Base-by-base conservation (phyloP, 1,140 invertebrate species). In the Dendroctonus ponderosae region DNA sequence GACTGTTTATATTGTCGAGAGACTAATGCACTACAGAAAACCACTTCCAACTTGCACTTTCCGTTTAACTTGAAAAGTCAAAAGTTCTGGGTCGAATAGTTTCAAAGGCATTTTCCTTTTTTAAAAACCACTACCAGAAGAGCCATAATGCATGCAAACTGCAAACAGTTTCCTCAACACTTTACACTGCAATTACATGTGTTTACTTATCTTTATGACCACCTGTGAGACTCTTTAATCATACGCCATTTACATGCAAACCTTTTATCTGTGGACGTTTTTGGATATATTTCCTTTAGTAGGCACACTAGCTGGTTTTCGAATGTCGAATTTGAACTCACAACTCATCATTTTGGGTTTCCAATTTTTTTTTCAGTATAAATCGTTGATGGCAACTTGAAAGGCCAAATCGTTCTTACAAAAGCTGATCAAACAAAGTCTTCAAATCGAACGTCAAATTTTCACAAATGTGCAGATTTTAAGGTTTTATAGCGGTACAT, bases 141-240 rank as follows among this genome's bases (percentile, higher is more conserved):
- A 63, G 61, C 50, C 51, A 46, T 63, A 63, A 63, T 44, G 61
- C 51, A 63, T 63, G 61, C 51, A 63, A 53, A 63, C 50, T 54
- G 61, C 61, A 63, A 63, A 63, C 61, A 63, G 53, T 63, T 63
- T 63, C 61, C 61, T 43, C 51, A 53, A 63, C 61, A 63, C 61
- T 63, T 63, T 63, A 44, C 61, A 46, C 50, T 46, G 61, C 61
- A 63, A 63, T 63, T 63, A 63, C 61, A 63, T 39, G 38, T 63
- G 50, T 63, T 63, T 63, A 41, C 61, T 54, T 63, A 53, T 63
- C 61, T 63, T 63, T 63, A 63, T 53, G 61, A 63, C 61, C 61
- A 63, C 61, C 61, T 63, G 61, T 63, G 51, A 63, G 61, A 63
- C 37, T 63, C 48, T 53, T 51, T 63, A 63, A 63, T 63, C 61